phyloP scores from a whole-genome alignment of 2,113 vertebrate species.

The Haliaeetus leucogaster region DNA sequence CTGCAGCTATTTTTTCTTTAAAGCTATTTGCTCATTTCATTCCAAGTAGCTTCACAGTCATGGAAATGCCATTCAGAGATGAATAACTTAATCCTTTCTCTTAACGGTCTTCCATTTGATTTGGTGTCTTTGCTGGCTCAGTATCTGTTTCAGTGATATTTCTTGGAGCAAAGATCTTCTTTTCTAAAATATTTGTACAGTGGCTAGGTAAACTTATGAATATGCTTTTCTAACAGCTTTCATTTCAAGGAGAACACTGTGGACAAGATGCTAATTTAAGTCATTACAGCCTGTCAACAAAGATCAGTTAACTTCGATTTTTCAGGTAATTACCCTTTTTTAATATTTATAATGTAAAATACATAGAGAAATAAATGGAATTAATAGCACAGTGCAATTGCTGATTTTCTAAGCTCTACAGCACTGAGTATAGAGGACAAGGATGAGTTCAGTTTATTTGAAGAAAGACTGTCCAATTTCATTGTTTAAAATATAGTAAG shows the following conservation, averaged over 20 bases:
- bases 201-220: not conserved
- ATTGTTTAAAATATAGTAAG: not conserved
- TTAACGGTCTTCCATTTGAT: constrained; percentile 1
- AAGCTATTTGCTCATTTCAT: constrained; percentile 38
- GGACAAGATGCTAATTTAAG: not conserved
- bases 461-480: not conserved
- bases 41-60: constrained; percentile 35
- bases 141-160: not conserved
- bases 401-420: not conserved
- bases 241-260: not conserved
- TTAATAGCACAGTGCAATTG: not conserved
- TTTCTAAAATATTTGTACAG: constrained; percentile 7
- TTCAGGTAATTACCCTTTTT: not conserved
- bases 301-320: not conserved
- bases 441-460: not conserved
- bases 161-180: not conserved
- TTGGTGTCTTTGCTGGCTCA: not conserved
- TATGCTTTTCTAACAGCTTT: not conserved
- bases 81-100: constrained; percentile 42
- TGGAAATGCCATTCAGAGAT: constrained; percentile 42
- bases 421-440: not conserved
- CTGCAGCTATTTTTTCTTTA: constrained; percentile 4
- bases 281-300: not conserved
- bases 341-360: not conserved
- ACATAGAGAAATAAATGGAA: not conserved